Conservation (phyloP, 2,888 invertebrate genomes). For the Caenorhabditis imperialis region DNA sequence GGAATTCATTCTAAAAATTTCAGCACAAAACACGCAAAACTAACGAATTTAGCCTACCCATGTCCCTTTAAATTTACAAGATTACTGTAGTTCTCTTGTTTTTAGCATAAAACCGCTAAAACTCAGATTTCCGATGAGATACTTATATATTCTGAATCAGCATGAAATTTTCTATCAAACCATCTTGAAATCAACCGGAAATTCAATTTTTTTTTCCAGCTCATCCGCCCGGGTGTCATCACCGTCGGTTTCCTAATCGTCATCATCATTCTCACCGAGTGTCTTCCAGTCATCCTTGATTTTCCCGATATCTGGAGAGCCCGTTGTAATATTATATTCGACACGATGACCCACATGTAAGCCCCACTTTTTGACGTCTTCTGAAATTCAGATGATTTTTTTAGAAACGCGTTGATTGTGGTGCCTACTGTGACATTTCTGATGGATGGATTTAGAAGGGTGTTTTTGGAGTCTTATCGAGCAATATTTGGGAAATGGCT, state of each 20-base stretch:
- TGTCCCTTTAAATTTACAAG: too few species aligned
- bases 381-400: neutral
- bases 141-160: too few species aligned
- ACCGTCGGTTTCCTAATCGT: slow-evolving; percentile 33
- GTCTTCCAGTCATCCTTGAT: slow-evolving; percentile 33
- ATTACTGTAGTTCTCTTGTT: too few species aligned
- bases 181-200: too few species aligned
- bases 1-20: too few species aligned
- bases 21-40: too few species aligned
- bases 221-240: slow-evolving; percentile 22
- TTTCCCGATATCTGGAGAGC: slow-evolving; percentile 4
- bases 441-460: slow-evolving; percentile 15
- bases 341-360: slow-evolving; percentile 34
- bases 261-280: slow-evolving; percentile 29
- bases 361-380: too few species aligned
- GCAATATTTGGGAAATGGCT: neutral
- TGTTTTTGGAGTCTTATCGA: slow-evolving; percentile 11
- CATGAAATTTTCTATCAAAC: too few species aligned
- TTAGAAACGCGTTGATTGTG: slow-evolving; percentile 29
- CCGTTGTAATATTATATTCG: slow-evolving; percentile 34
- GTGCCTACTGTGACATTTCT: slow-evolving; percentile 1
- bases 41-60: too few species aligned
- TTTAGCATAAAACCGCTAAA: too few species aligned
- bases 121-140: too few species aligned
- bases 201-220: slow-evolving; percentile 4